A percentile compares a stretch with the other conserved stretches of the same genome.
Evolutionary conservation across 2,113 vertebrate genomes (phyloP).

Genomic region (Turdus rufiventris): DNA sequence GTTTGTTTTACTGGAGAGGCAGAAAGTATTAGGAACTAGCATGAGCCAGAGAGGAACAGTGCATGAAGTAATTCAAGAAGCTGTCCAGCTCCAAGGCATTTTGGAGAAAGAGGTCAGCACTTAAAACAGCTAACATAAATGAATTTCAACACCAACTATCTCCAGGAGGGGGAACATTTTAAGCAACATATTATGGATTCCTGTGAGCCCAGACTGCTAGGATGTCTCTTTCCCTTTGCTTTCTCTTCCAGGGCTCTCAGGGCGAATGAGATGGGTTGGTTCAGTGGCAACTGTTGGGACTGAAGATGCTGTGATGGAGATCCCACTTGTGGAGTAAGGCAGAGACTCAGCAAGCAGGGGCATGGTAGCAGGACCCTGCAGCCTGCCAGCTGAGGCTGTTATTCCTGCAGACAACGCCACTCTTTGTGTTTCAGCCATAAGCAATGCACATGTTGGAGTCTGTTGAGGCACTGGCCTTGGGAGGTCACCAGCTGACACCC

Average conservation of each 20-base stretch:
- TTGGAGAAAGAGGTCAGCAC: not conserved
- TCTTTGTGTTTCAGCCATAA: not conserved
- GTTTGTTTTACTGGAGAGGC: conserved; percentile 16
- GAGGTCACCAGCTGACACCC: not conserved
- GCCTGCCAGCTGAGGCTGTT: not conserved
- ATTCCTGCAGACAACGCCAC: not conserved
- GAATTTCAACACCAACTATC: not conserved
- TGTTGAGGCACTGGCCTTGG: not conserved
- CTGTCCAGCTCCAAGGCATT: conserved; percentile 22
- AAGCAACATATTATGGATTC: not conserved
- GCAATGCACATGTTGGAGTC: not conserved
- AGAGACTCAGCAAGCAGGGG: accelerated
- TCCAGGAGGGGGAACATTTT: not conserved
- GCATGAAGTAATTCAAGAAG: conserved; percentile 15
- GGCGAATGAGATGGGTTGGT: accelerated
- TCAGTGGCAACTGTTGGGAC: not conserved
- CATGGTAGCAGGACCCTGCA: not conserved
- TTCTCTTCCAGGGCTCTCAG: not conserved
- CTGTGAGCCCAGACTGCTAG: not conserved
- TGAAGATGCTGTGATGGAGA: not conserved
- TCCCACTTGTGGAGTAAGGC: not conserved
- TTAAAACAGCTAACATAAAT: conserved; percentile 19
- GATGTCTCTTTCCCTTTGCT: not conserved
- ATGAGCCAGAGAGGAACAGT: not conserved
- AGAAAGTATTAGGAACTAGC: not conserved